These are phyloP conservation scores for Caenorhabditis zanzibari DNA, from an alignment of 2,888 invertebrate species.

Conservation along the genomic window DNA sequence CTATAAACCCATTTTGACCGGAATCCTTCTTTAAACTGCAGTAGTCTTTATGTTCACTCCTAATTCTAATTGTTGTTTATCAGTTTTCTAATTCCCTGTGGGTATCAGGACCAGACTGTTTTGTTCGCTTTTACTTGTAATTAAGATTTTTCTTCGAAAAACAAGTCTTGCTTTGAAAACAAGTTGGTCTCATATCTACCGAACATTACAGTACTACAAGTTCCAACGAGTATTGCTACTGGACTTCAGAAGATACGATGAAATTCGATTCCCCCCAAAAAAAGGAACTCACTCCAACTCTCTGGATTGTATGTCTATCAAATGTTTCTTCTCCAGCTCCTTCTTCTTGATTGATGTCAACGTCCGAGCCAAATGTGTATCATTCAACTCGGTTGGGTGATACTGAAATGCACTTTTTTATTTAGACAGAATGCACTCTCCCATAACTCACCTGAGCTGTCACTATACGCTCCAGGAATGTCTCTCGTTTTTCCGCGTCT, in stretches of 20 bases:
- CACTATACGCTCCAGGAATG: conserved; percentile 67
- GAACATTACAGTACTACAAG: too few species aligned
- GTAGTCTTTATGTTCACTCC: background rate
- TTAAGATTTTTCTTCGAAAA: background rate
- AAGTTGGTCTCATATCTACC: too few species aligned
- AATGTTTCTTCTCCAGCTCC: conserved; percentile 64
- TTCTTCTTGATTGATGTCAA: conserved; percentile 62
- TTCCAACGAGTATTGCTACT: too few species aligned
- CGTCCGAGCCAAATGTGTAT: conserved; percentile 70
- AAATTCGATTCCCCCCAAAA: background rate
- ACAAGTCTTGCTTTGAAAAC: background rate
- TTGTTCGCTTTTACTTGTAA: background rate
- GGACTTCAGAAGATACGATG: too few species aligned
- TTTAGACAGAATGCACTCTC: background rate
- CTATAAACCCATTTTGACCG: too few species aligned
- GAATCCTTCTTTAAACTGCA: too few species aligned
- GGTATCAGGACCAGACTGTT: background rate
- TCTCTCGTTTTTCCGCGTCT: conserved; percentile 69
- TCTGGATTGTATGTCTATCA: conserved; percentile 64
- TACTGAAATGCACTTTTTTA: conserved; percentile 59
- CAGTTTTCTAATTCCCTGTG: background rate
- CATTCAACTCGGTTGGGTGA: conserved; percentile 71
- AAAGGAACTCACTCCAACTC: conserved; percentile 60
- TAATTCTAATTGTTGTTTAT: background rate
- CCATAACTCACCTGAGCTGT: conserved; percentile 59